Percentiles rank a stretch among this genome's conserved stretches.
Evolutionary conservation across 2,113 vertebrate genomes (phyloP).

Genomic region (Callipepla squamata): DNA sequence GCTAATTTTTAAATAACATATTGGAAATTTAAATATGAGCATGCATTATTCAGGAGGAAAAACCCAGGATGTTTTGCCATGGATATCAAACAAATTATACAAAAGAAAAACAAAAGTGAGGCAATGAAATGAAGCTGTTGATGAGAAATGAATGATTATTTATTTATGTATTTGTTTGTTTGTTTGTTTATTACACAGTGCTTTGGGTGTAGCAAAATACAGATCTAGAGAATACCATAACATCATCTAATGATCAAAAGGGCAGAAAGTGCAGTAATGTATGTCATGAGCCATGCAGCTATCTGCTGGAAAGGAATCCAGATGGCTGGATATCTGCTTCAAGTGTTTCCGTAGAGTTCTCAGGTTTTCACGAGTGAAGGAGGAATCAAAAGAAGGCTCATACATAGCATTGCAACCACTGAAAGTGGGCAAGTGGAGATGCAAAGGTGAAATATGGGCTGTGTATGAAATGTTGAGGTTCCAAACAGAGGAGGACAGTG

Average conservation of each 20-base stretch:
- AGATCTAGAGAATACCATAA: not conserved
- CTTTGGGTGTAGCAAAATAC: not conserved
- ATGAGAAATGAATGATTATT: not conserved
- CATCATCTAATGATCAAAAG: not conserved
- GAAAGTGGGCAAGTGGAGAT: not conserved
- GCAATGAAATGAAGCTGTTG: not conserved
- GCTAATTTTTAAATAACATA: not conserved
- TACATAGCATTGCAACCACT: fast-evolving
- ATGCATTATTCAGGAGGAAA: not conserved
- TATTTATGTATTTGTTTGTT: not conserved
- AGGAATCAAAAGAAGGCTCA: not conserved
- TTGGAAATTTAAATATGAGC: not conserved
- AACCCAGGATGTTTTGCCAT: not conserved
- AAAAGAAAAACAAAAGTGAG: not conserved
- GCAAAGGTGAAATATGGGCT: not conserved
- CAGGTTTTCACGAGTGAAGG: not conserved
- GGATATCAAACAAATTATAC: not conserved
- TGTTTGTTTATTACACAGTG: not conserved
- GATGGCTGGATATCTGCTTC: not conserved
- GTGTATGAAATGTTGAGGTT: not conserved
- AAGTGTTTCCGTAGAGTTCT: not conserved
- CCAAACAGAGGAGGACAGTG: not conserved
- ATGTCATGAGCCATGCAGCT: not conserved
- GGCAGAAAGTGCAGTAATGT: not conserved
- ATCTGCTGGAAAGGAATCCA: not conserved